Evolutionary conservation across 2,888 invertebrate species (phyloP), one percentile per base, ranked within the genome.

Genomic region (Ochropleura plecta): DNA sequence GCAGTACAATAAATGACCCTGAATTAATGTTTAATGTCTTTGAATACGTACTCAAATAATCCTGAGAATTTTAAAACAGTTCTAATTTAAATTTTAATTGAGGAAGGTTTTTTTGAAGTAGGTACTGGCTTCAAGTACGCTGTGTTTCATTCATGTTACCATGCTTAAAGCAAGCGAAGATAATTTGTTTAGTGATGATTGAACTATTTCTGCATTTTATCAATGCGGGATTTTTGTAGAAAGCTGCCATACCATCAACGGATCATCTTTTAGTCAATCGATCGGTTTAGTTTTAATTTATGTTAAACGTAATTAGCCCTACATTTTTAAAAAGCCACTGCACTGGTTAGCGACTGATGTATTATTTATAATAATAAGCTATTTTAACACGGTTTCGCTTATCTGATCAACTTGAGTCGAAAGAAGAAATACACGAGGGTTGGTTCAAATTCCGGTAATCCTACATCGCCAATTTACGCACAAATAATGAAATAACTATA

Each of bases 261-360:
- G 40, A 9, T 59, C 16, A 8, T 18, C 20, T 18, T 64, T 30
- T 53, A n/a, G 20, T 20, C 55, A 6, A 4, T 57, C 57, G 16
- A 57, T 16, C 16, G 16, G 12, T 44, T 44, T 30, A 49, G 79
- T 70, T 79, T 78, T 71, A 79, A 46, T 51, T 40, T 63, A 70
- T 70, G 49, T 49, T 60, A 76, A 76, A 10, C n/a, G 46, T 44
- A 67, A 20, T 16, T 30, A 55, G 16, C 0, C 10, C 18, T 51
- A 59, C 0, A 12, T 40, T 51, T 62, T 49, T 49, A 18, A 53
- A 70, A 49, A 48, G 60, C 48, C 53, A 49, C 60, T 79, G 65
- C 59, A 30, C 30, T 30, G 30, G 30, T 30, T 30, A 30, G 30
- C 30, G 30, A 30, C 30, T 30, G 30, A 30, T 30, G 30, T 30